phyloP scores from a whole-genome alignment of 2,113 vertebrate genomes.

The Stigmatopora argus region DNA sequence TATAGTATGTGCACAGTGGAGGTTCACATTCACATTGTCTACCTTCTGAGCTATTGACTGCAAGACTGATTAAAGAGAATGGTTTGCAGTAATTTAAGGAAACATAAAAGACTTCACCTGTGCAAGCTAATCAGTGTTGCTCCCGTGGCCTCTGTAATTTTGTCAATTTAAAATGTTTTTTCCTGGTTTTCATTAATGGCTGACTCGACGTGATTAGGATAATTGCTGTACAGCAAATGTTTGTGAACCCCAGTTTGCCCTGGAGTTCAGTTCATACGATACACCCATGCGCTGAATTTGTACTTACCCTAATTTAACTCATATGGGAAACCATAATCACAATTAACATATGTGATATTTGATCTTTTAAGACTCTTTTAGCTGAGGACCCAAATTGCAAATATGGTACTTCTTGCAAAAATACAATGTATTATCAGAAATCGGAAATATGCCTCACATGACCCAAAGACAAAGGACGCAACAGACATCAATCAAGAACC shows the following conservation, averaged over 20 bases:
- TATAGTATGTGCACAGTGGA: too few species aligned
- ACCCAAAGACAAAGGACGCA: neutral
- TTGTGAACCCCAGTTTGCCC: neutral
- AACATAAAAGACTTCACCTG: neutral
- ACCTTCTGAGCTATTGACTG: neutral
- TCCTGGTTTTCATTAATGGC: neutral
- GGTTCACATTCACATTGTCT: neutral
- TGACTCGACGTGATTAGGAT: neutral
- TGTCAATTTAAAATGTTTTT: constrained; percentile 2
- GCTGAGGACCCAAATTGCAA: neutral
- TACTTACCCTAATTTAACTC: neutral
- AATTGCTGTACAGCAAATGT: neutral
- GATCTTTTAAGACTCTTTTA: neutral
- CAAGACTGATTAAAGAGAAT: neutral
- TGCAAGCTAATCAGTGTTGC: neutral
- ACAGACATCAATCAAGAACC: neutral
- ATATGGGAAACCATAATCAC: neutral
- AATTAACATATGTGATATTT: neutral
- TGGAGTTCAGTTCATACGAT: neutral
- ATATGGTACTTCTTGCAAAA: neutral
- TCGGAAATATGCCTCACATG: neutral
- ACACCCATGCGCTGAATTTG: neutral
- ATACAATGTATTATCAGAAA: neutral
- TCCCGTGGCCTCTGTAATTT: neutral
- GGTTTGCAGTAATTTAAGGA: neutral